phyloP scores from a whole-genome alignment of 2,888 invertebrate species.

The Lasioglossum lativentre region DNA sequence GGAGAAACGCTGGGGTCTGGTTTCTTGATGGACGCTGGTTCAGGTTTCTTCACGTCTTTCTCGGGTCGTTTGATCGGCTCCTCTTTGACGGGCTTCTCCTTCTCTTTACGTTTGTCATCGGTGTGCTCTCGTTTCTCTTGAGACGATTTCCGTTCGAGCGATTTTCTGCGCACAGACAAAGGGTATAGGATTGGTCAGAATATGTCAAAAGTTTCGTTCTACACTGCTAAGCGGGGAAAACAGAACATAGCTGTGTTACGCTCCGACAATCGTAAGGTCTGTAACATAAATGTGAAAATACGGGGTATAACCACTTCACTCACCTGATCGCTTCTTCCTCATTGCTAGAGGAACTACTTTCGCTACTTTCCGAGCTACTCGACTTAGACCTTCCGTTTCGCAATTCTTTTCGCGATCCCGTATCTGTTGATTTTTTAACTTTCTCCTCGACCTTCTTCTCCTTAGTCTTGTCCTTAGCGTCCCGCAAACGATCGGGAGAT shows the following conservation, averaged over 20 bases:
- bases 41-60: slow-evolving; percentile 77
- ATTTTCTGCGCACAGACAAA: slow-evolving; percentile 75
- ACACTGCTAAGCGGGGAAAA: slow-evolving; percentile 53
- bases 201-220: neutral
- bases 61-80: slow-evolving; percentile 78
- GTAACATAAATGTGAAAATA: slow-evolving; percentile 54
- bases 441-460: slow-evolving; percentile 81
- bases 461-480: slow-evolving; percentile 78
- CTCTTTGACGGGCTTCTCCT: slow-evolving; percentile 78
- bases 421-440: slow-evolving; percentile 74
- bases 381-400: slow-evolving; percentile 83
- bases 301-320: slow-evolving; percentile 62
- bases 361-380: slow-evolving; percentile 83
- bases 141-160: slow-evolving; percentile 74
- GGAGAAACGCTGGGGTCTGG: slow-evolving; percentile 79
- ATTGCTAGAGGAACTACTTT: slow-evolving; percentile 83
- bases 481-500: slow-evolving; percentile 80
- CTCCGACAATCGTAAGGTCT: slow-evolving; percentile 63
- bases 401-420: slow-evolving; percentile 79
- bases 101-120: slow-evolving; percentile 77
- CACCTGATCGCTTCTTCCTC: slow-evolving; percentile 81
- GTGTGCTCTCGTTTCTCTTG: slow-evolving; percentile 75
- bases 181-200: slow-evolving; percentile 15
- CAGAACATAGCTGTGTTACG: slow-evolving; percentile 59
- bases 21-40: slow-evolving; percentile 74